Conservation (phyloP, 2,113 vertebrate genomes). For the Rallus limicola region DNA sequence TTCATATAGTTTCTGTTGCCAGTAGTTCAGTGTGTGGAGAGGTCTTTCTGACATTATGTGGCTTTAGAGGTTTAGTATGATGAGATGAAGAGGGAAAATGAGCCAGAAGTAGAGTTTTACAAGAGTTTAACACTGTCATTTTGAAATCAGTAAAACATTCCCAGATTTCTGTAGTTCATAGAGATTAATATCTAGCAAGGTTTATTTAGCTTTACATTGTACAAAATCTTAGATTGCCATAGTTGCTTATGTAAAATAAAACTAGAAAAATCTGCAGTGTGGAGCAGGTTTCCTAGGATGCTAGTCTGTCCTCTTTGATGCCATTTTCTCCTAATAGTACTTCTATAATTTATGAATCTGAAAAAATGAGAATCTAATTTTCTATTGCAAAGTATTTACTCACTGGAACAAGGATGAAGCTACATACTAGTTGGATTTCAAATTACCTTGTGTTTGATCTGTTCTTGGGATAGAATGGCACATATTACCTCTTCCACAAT, state of each 20-base stretch:
- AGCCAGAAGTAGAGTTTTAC: background rate
- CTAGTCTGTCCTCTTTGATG: background rate
- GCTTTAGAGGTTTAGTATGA: background rate
- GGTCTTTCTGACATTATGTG: background rate
- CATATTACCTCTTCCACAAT: background rate
- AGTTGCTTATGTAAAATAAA: background rate
- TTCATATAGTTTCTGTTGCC: background rate
- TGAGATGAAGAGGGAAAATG: background rate
- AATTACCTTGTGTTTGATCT: background rate
- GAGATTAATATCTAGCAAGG: background rate
- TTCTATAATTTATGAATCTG: background rate
- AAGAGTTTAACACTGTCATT: background rate
- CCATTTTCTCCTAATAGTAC: background rate
- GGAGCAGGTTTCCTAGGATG: background rate
- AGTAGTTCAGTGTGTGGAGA: background rate
- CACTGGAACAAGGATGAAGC: background rate
- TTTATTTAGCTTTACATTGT: background rate
- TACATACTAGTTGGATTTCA: background rate
- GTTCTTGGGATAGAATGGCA: background rate
- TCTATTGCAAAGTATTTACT: background rate
- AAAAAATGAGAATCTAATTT: background rate
- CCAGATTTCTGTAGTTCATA: background rate
- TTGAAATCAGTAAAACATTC: background rate
- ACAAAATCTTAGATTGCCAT: background rate
- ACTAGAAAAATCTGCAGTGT: background rate